Evolutionary conservation across 2,888 invertebrate species (phyloP).

Genomic region (Proisotoma minuta): DNA sequence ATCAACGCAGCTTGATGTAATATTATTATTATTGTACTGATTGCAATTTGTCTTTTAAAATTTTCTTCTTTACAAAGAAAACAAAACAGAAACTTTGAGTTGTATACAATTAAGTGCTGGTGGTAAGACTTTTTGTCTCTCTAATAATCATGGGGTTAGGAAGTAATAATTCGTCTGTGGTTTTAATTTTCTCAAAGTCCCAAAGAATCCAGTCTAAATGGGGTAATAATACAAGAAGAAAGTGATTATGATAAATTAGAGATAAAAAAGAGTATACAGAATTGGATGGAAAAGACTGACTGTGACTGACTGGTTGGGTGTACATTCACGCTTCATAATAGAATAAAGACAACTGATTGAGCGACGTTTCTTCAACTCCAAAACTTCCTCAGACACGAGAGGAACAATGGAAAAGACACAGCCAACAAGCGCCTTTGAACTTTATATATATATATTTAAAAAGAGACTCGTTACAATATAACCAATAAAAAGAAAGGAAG

Average conservation of each 20-base stretch:
- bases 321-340: slow-evolving; percentile 10
- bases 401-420: background rate
- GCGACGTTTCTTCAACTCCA: background rate
- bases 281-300: slow-evolving; percentile 2
- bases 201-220: background rate
- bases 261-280: slow-evolving; percentile 3
- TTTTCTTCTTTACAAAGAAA: background rate
- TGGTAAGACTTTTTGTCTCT: background rate
- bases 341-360: slow-evolving; percentile 13
- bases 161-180: slow-evolving; percentile 31
- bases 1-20: background rate
- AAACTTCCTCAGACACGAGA: background rate
- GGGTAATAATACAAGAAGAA: slow-evolving; percentile 4
- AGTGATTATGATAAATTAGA: slow-evolving; percentile 19
- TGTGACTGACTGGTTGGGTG: slow-evolving; percentile 16
- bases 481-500: background rate
- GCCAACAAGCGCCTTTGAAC: background rate
- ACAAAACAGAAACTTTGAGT: background rate
- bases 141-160: slow-evolving; percentile 16
- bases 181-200: slow-evolving; percentile 31
- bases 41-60: background rate
- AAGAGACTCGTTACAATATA: background rate
- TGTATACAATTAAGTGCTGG: background rate
- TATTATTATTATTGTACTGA: background rate
- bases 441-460: background rate